phyloP scores from a whole-genome alignment of 37 sponge, comb jelly and placozoan genomes.

The Tethya wilhelma region DNA sequence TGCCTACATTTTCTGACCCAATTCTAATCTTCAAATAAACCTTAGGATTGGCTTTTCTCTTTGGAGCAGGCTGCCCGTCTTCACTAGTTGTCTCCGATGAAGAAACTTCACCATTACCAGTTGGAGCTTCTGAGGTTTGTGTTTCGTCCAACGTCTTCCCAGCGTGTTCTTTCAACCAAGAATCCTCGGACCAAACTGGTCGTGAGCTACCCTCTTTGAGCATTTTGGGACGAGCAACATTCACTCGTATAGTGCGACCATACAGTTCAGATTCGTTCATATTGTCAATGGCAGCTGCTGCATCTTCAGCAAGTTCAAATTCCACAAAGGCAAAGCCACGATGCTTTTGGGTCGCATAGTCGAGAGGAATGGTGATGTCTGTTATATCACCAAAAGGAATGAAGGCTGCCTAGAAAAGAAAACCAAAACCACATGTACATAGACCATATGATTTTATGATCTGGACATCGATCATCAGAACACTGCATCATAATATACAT shows the following conservation, averaged over 20 bases:
- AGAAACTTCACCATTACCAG: slow-evolving; percentile 9
- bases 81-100: slow-evolving; percentile 32
- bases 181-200: slow-evolving; percentile 96
- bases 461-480: no score
- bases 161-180: slow-evolving; percentile 92
- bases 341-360: slow-evolving; percentile 92
- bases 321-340: slow-evolving; percentile 98
- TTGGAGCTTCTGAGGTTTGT: slow-evolving; percentile 2
- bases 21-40: slow-evolving; percentile 64
- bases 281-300: slow-evolving; percentile 99
- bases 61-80: slow-evolving; percentile 63
- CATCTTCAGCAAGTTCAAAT: slow-evolving; percentile 95
- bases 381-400: slow-evolving; percentile 98
- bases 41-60: slow-evolving; percentile 64
- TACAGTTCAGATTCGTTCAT: slow-evolving; percentile 98
- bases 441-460: background rate
- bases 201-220: slow-evolving; percentile 88
- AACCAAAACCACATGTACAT: background rate
- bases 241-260: slow-evolving; percentile 92
- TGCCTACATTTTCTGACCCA: slow-evolving; percentile 54
- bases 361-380: slow-evolving; percentile 95
- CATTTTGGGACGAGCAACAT: slow-evolving; percentile 92
- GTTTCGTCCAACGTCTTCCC: slow-evolving; percentile 63
- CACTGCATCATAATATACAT: no score
- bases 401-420: slow-evolving; percentile 70